Evolutionary conservation across 2,797 vertebrate genomes (phyloP), one percentile per base, ranked within the genome.

Genomic region (Coluber constrictor): DNA sequence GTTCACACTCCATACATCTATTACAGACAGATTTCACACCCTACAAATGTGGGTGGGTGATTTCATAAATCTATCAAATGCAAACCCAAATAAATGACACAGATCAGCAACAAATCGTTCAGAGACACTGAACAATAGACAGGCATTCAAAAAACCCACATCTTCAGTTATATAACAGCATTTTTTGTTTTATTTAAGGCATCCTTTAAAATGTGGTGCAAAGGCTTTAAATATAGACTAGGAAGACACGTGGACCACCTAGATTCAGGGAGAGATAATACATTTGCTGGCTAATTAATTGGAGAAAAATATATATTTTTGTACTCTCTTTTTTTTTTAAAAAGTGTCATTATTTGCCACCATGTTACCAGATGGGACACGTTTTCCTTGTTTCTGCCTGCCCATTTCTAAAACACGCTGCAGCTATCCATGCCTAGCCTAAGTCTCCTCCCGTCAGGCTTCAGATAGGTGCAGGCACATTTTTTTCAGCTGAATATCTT

Each of bases 291-390:
- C 0, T 57, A 55, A 37, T n/a, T 91, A 87, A 0, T 0, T 13
- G 20, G 5, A 2, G 43, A 23, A 7, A 10, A 12, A 29, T 47
- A 83, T 88, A 57, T 56, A 2, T 54, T 37, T 55, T 47, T 83
- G 16, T 8, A 54, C n/a, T 89, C 10, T 51, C 27, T 37, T 66
- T 5, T 51, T 37, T 43, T 57, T 1, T 43, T 37, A 23, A 63
- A 86, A 59, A 63, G 74, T 89, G 57, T 32, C 91, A 88, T 55
- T 87, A 89, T 91, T 60, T 89, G 89, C 86, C 70, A 70, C 89
- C 89, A 29, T 37, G 9, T 91, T 29, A 94, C 90, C 83, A 92
- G 93, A 92, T 94, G 95, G 95, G 94, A 92, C 94, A 94, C 93
- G 47, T 92, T 95, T 92, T 94, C 93, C 92, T 88, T 70, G 23